Percentiles rank a stretch among this genome's conserved stretches.
phyloP scores from a whole-genome alignment of 2,113 vertebrate genomes.

The Saimiri boliviensis region DNA sequence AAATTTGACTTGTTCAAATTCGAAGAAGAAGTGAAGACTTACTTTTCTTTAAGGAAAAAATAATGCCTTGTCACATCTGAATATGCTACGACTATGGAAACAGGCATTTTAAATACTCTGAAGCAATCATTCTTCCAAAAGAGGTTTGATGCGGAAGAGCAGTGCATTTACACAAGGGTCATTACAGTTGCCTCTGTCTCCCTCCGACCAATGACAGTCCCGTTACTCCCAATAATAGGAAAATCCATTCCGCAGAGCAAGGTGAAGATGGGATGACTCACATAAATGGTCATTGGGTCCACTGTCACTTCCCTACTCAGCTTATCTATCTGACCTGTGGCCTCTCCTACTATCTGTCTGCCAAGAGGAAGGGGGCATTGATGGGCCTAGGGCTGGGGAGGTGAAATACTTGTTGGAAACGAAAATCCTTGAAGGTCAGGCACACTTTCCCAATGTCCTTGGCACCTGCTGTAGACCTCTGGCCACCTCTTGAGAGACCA shows the following conservation, averaged over 20 bases:
- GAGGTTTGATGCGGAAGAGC: background rate
- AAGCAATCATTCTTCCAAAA: background rate
- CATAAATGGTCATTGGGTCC: conserved; percentile 10
- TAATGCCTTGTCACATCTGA: background rate
- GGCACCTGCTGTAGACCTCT: background rate
- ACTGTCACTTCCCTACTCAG: background rate
- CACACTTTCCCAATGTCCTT: background rate
- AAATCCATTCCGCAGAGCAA: background rate
- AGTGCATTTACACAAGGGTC: background rate
- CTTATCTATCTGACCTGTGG: background rate
- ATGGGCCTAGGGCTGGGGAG: background rate
- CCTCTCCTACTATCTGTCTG: conserved; percentile 28
- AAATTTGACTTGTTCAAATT: conserved; percentile 54
- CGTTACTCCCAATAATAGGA: background rate
- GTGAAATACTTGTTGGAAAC: background rate
- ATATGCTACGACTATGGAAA: conserved; percentile 7
- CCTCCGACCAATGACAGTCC: background rate
- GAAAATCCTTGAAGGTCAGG: background rate
- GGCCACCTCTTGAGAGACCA: conserved; percentile 40
- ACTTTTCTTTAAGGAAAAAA: conserved; percentile 63
- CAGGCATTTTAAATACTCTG: background rate
- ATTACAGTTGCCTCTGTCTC: background rate
- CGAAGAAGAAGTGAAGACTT: conserved; percentile 47
- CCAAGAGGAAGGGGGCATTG: background rate
- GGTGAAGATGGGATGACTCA: background rate